phyloP scores from a whole-genome alignment of 1,140 invertebrate species.

The Aricia agestis region DNA sequence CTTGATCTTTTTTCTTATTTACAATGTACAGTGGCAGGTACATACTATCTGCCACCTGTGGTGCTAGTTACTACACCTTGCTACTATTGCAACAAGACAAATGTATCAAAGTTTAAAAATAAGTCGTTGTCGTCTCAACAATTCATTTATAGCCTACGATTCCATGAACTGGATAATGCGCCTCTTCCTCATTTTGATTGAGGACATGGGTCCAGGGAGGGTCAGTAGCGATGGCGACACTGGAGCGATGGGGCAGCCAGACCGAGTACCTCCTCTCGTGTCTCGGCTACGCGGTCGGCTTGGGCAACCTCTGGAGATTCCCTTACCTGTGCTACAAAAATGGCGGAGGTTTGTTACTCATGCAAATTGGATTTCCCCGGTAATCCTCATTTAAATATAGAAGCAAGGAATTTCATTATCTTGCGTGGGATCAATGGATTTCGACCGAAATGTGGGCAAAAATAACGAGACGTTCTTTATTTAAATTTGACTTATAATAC shows the following conservation, averaged over 20 bases:
- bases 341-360: conserved; percentile 72
- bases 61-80: too few relatives aligned
- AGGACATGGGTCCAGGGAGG: conserved; percentile 27
- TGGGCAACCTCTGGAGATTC: conserved; percentile 87
- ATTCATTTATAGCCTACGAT: neutral
- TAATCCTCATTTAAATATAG: too few relatives aligned
- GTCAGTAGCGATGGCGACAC: conserved; percentile 49
- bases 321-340: conserved; percentile 84
- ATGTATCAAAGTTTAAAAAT: neutral
- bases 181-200: conserved; percentile 49
- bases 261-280: conserved; percentile 85
- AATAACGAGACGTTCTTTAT: too few relatives aligned
- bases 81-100: neutral
- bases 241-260: conserved; percentile 80
- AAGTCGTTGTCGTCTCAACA: neutral
- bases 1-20: too few relatives aligned
- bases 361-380: too few relatives aligned
- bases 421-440: too few relatives aligned
- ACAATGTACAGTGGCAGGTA: too few relatives aligned
- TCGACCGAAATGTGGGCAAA: too few relatives aligned
- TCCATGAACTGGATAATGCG: neutral
- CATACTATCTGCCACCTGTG: too few relatives aligned
- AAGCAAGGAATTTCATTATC: too few relatives aligned
- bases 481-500: too few relatives aligned
- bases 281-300: conserved; percentile 85